Conservation (phyloP, 2,888 invertebrate genomes). For the Epistrophe eligans region DNA sequence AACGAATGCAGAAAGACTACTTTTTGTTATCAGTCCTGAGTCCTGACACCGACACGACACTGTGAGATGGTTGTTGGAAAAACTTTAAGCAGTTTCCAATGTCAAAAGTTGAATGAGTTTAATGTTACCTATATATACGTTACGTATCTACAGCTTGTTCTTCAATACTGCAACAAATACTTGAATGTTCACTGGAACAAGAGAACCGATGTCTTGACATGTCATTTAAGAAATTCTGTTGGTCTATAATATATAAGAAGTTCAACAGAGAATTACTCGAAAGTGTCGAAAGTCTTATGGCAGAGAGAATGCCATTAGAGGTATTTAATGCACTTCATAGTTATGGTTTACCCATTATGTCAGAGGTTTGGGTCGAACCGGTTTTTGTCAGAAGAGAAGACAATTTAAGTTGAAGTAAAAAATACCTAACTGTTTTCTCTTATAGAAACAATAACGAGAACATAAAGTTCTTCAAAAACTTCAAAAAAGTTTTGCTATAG, state of each 20-base stretch:
- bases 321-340: slow-evolving; percentile 42
- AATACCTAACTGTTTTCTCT: too few relatives aligned
- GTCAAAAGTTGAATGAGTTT: slow-evolving; percentile 67
- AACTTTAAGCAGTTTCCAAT: slow-evolving; percentile 57
- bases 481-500: not conserved
- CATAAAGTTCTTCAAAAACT: not conserved
- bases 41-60: not conserved
- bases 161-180: not conserved
- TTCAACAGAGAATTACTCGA: slow-evolving; percentile 38
- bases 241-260: slow-evolving; percentile 29
- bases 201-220: slow-evolving; percentile 58
- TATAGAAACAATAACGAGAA: not conserved
- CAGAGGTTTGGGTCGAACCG: not conserved
- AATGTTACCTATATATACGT: not conserved
- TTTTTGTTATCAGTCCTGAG: slow-evolving; percentile 35
- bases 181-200: slow-evolving; percentile 20
- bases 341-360: not conserved
- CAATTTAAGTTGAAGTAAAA: not conserved
- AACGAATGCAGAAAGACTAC: not conserved
- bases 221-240: slow-evolving; percentile 43
- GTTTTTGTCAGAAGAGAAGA: not conserved
- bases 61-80: slow-evolving; percentile 31
- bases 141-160: slow-evolving; percentile 9
- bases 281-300: slow-evolving; percentile 46
- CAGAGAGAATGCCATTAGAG: slow-evolving; percentile 24